Evolutionary conservation across 2,888 invertebrate genomes (phyloP).

Genomic region (Sycophila texana): DNA sequence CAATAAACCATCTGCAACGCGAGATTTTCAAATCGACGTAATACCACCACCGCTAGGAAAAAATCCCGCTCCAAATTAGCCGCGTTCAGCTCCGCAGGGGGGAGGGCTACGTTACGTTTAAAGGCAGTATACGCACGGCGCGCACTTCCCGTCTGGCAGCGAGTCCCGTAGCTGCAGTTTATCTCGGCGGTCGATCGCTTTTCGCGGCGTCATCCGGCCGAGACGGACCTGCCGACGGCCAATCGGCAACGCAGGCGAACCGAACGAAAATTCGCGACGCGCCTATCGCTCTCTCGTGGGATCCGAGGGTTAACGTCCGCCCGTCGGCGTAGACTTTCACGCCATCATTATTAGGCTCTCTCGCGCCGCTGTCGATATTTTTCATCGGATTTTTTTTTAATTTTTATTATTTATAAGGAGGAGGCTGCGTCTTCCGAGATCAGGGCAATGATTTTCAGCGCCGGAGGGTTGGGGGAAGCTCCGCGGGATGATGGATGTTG

Average conservation of each 20-base stretch:
- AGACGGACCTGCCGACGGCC: not conserved
- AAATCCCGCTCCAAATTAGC: not conserved
- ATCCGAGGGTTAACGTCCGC: conserved; percentile 4
- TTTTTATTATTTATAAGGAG: not conserved
- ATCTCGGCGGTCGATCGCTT: not conserved
- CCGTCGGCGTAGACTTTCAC: conserved; percentile 18
- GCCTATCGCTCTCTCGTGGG: not conserved
- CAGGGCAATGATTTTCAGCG: not conserved
- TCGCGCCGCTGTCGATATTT: not conserved
- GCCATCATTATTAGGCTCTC: conserved; percentile 5
- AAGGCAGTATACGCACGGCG: conserved; percentile 2
- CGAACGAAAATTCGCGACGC: conserved; percentile 27
- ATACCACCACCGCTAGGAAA: too few relatives aligned
- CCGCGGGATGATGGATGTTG: not conserved
- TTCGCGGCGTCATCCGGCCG: not conserved
- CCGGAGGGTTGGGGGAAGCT: not conserved
- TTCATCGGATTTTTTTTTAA: not conserved
- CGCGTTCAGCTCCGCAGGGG: not conserved
- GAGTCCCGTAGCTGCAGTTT: conserved; percentile 22
- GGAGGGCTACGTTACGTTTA: not conserved
- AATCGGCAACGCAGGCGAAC: not conserved
- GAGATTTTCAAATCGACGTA: too few relatives aligned
- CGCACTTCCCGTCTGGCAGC: not conserved
- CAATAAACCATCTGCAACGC: too few relatives aligned
- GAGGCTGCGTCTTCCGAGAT: not conserved